Base-by-base conservation (phyloP, 2,113 vertebrate genomes). In the Odontesthes bonariensis region DNA sequence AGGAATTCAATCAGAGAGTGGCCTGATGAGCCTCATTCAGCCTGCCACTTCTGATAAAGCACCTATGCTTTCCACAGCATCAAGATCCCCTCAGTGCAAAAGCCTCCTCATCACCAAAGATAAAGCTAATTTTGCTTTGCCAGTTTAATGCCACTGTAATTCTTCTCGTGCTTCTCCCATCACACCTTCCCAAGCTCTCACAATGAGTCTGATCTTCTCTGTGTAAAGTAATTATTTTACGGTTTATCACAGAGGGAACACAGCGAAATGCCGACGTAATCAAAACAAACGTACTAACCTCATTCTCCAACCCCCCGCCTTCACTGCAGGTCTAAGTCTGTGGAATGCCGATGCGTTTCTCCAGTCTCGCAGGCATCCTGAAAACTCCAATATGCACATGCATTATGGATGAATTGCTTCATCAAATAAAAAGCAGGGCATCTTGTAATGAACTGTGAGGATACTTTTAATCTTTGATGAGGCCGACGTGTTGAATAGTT, bases 381-480 rank as follows among this genome's bases (percentile, higher is more conserved):
- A 64, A 82, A 88, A 81, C 81, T 77, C 86, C 85, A 91, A 83
- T 73, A 88, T 51, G 73, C 61, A 82, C 84, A 92, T 93, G 52
- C 67, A 93, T 93, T 88, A 93, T 93, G 85, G 78, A 94, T 93
- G 88, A 92, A 91, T 86, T 81, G 88, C 87, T 84, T 89, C 68
- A 90, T 91, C 86, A 91, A 90, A 90, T 89, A 88, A 92, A 89
- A 89, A 86, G 77, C 84, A 89, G 77, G 65, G 77, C 86, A 89
- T 87, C 82, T 89, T 84, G 79, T 89, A 91, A 91, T 86, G 84
- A 91, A 91, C 82, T 81, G 84, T 67, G 66, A 89, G 84, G 86
- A 88, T 85, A 78, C 69, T 77, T 73, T 92, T 80, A 90, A 91
- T 91, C 75, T 92, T 93, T 94, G 86, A 94, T 93, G 92, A 91